These are phyloP conservation scores for Casuarius casuarius DNA, from an alignment of 2,113 vertebrate species.

Conservation along the genomic window DNA sequence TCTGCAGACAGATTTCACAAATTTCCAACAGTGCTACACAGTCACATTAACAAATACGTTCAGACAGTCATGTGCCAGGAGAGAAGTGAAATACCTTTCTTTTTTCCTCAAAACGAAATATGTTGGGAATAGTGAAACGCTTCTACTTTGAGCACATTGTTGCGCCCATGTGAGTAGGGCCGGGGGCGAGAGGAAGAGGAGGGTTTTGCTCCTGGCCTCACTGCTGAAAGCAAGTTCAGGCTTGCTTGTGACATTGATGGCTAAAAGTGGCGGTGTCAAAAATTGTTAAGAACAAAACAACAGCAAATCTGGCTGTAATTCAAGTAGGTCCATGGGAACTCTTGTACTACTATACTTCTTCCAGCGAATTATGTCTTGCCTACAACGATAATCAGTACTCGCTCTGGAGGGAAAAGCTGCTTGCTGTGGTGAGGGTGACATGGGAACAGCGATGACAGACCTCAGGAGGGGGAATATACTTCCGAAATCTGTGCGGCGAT, in stretches of 20 bases:
- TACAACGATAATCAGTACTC: accelerated
- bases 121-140: background rate
- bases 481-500: background rate
- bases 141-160: background rate
- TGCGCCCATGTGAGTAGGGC: background rate
- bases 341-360: background rate
- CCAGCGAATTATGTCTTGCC: background rate
- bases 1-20: background rate
- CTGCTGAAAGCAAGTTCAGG: background rate
- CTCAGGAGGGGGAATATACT: background rate
- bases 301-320: background rate
- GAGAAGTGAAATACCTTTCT: background rate
- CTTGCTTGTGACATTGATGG: background rate
- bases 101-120: background rate
- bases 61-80: accelerated
- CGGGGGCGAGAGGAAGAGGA: background rate
- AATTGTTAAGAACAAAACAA: background rate
- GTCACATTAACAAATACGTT: background rate
- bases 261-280: background rate
- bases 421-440: background rate
- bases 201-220: background rate
- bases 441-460: background rate
- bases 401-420: background rate
- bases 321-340: background rate
- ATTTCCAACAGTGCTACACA: background rate